Evolutionary conservation across 64 coral and sea anemone species (phyloP).

Genomic region (Actinia equina): DNA sequence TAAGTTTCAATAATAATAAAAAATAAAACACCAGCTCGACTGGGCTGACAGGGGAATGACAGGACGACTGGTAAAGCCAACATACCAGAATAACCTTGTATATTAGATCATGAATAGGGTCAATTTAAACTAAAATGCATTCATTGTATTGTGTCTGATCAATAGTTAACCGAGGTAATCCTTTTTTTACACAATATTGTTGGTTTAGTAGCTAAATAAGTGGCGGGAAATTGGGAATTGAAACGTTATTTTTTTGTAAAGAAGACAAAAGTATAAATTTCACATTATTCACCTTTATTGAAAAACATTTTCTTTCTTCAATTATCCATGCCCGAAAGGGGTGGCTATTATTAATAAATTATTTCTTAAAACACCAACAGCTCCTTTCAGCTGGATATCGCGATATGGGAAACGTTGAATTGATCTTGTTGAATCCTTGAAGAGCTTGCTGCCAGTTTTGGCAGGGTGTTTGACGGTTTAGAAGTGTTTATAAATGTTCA

Average conservation of each 20-base stretch:
- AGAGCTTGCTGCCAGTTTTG: background rate
- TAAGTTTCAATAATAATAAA: conserved; percentile 14
- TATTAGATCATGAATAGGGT: conserved; percentile 10
- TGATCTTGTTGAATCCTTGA: background rate
- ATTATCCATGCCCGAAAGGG: background rate
- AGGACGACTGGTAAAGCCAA: conserved; percentile 10
- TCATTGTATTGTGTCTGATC: conserved; percentile 23
- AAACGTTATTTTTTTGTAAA: background rate
- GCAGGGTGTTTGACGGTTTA: background rate
- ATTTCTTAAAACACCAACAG: background rate
- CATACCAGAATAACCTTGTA: conserved; percentile 8
- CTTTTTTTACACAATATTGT: conserved; percentile 21
- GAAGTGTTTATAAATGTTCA: background rate
- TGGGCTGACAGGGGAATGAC: background rate
- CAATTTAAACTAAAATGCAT: conserved; percentile 10
- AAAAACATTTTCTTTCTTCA: too few relatives aligned
- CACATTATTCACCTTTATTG: background rate
- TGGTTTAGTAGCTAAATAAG: conserved; percentile 7
- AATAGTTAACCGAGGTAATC: conserved; percentile 1
- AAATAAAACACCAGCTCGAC: conserved; percentile 10
- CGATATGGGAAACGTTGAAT: background rate
- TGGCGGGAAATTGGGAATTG: conserved; percentile 3
- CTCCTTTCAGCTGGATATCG: background rate
- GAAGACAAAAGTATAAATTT: background rate
- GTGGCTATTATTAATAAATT: background rate